Evolutionary conservation across 2,888 invertebrate species (phyloP), one percentile per base, ranked within the genome.

Genomic region (Nezara viridula): DNA sequence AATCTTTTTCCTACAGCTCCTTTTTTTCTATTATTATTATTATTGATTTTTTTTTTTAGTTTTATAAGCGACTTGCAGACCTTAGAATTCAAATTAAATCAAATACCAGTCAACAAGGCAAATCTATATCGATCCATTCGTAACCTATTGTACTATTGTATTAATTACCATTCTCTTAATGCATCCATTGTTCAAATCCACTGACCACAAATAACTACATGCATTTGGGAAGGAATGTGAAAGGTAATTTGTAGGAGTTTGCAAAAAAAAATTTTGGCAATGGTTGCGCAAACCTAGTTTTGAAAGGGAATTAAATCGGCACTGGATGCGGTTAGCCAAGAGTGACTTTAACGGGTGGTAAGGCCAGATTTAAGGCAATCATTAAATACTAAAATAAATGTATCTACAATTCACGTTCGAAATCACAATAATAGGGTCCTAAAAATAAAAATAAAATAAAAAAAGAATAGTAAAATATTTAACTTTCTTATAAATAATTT

Each of bases 271-370:
- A 32, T 89, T 89, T 85, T 19, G 81, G 81, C 89, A 52, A 85
- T 85, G 85, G 47, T 60, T 85, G 52, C 37, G 85, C 44, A 85
- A 85, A 89, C 50, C 40, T 44, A 60, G 85, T 85, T 89, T 85
- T 89, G 89, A 60, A 89, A 85, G 85, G 85, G 89, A 89, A 89
- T 85, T 50, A 85, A 89, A 85, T 81, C 81, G 44, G 81, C n/a
- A 44, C 81, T 81, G 40, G n/a, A n/a, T 44, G 81, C 24, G 24
- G 77, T 81, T 81, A 37, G 81, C 21, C 81, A 81, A 81, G 81
- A 81, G 81, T 81, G 81, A 81, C 81, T 81, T 81, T 81, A 81
- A 81, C 44, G 81, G 44, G 40, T 6, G 44, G 81, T n/a, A 12
- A 81, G 81, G 44, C 12, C 81, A 81, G 44, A 44, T 81, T n/a